Evolutionary conservation across 2,113 vertebrate species (phyloP), one percentile per base, ranked within the genome.

Genomic region (Chauna torquata): DNA sequence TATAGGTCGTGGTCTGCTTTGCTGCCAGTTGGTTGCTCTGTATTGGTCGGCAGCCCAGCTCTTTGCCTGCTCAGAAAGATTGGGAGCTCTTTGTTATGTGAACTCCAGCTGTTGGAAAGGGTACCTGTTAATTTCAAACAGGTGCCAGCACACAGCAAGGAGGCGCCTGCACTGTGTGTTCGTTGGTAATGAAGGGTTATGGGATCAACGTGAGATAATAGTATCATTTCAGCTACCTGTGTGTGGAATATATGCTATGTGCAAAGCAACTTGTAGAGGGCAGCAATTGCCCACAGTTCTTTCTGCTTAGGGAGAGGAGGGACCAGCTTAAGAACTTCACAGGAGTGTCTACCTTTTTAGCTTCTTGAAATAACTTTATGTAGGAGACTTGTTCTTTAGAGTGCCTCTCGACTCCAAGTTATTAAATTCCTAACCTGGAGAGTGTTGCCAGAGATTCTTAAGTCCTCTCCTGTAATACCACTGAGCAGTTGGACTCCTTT

Each of bases 191-290:
- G 94, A 92, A 71, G 68, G 90, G 87, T 86, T 94, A 9, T 28
- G 23, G 90, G 70, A 40, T 94, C 10, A 57, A 65, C 96, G 93
- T 47, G 94, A 96, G 95, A 90, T 97, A 75, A 82, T 92, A 55
- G 90, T 86, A 47, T 75, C 78, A 5, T 90, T 97, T 91, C 95
- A 96, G 78, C 94, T 95, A 65, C 34, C 2, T 15, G 40, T 38
- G 59, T 55, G 62, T 71, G n/a, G 66, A 70, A 87, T 57, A 57
- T 74, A 36, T 97, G 97, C 96, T 78, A 68, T 96, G 89, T 93
- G 91, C 88, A 87, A 12, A 59, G 12, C 72, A 74, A 74, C 97
- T 97, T 95, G 89, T 96, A 98, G 98, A 96, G 98, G 98, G 98
- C 98, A 98, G 98, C 96, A 98, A 44, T 87, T n/a, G 84, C 95